phyloP scores from a whole-genome alignment of 2,888 invertebrate genomes.

The Pterostichus niger region DNA sequence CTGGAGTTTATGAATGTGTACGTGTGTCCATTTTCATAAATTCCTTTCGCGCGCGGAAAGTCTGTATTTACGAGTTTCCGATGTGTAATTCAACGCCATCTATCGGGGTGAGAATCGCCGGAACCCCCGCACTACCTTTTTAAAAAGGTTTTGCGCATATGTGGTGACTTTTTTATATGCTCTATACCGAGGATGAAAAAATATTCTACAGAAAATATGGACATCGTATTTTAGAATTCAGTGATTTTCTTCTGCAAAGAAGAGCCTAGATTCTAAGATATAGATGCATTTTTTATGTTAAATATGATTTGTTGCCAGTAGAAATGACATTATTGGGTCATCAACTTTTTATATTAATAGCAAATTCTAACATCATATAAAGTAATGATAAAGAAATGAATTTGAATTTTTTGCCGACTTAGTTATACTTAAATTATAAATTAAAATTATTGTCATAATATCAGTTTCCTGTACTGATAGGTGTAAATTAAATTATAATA shows the following conservation, averaged over 20 bases:
- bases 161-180: constrained; percentile 58
- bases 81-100: constrained; percentile 61
- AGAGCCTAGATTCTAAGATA: constrained; percentile 25
- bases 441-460: no score
- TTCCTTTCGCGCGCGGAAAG: constrained; percentile 52
- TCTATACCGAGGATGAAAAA: constrained; percentile 33
- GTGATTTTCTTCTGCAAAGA: constrained; percentile 1
- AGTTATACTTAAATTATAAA: no score
- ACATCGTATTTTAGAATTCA: constrained; percentile 58
- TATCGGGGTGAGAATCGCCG: constrained; percentile 47
- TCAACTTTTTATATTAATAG: background rate
- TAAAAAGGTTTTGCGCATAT: constrained; percentile 47
- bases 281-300: constrained; percentile 32
- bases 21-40: constrained; percentile 67
- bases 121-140: background rate
- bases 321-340: constrained; percentile 49
- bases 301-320: constrained; percentile 40
- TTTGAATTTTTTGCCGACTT: background rate
- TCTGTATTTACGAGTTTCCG: constrained; percentile 64
- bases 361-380: no score
- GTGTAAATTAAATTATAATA: no score
- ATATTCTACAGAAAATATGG: constrained; percentile 55
- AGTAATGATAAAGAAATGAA: background rate
- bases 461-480: no score
- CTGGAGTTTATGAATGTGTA: constrained; percentile 58